A percentile compares a stretch with the other conserved stretches of the same genome.
Evolutionary conservation across 2,113 vertebrate species (phyloP).

Genomic region (Hipposideros armiger): DNA sequence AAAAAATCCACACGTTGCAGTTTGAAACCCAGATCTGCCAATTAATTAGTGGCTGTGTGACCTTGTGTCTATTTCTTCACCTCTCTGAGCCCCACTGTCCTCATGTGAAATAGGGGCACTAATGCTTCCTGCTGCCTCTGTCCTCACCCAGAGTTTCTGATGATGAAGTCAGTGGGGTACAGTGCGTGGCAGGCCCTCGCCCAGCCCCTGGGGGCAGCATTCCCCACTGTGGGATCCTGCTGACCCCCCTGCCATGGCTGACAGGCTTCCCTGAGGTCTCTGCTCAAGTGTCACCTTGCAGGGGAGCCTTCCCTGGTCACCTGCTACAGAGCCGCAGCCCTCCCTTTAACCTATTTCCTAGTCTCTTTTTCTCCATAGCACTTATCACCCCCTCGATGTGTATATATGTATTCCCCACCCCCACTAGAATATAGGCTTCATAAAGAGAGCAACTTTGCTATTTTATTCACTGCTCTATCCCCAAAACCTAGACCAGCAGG

Average conservation of each 20-base stretch:
- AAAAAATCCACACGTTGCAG: not conserved
- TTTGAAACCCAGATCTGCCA: not conserved
- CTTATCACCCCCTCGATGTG: fast-evolving
- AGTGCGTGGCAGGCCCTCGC: not conserved
- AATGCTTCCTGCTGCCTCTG: not conserved
- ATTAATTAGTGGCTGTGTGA: not conserved
- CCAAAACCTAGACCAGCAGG: not conserved
- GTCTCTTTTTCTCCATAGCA: too few species aligned
- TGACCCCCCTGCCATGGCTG: fast-evolving
- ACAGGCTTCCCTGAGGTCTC: not conserved
- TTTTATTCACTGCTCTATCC: not conserved
- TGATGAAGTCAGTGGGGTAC: fast-evolving
- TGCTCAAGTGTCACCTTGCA: not conserved
- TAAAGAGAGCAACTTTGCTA: not conserved
- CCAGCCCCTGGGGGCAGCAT: not conserved
- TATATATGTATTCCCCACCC: not conserved
- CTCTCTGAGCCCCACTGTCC: not conserved
- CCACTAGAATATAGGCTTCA: not conserved
- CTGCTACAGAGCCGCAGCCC: not conserved
- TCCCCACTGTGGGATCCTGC: too few species aligned
- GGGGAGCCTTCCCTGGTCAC: not conserved
- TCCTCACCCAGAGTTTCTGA: not conserved
- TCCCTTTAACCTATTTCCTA: not conserved
- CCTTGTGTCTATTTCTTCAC: not conserved
- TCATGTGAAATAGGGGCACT: not conserved